Base-by-base conservation (phyloP, 2,113 vertebrate species). In the Etia nguti region DNA sequence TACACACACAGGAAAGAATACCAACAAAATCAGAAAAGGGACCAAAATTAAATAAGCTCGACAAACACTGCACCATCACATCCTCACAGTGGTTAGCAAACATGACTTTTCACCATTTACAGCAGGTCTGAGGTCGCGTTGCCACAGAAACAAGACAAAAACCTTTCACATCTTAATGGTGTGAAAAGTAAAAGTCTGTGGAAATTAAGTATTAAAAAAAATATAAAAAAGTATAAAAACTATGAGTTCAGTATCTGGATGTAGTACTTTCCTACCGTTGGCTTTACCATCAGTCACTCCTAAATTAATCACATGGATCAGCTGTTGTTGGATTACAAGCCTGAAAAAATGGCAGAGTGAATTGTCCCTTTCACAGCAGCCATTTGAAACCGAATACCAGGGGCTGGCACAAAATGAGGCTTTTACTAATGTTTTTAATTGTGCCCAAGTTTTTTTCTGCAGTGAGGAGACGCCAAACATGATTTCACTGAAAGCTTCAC, bases 11-110 rank as follows among this genome's bases (percentile, higher is more conserved):
- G 10, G 38, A 10, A 41, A 41, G 38, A 10, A 41, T 10, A 10
- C 3, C 38, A 41, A 41, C 10, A 41, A 41, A 41, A 41, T 10
- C 8, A 41, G 10, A 41, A 41, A 8, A 38, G 36, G 36, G 36
- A 38, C 36, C 36, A 38, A 38, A 38, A 8, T 38, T 8, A 4
- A 10, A 41, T 2, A 41, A 41, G 10, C 10, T 41, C 38, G 8
- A 41, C 38, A 11, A 10, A 10, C 8, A 3, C 38, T n/a, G 60
- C 10, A 8, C 34, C 18, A 0, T 2, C 5, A 46, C 43, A 46
- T 5, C 34, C 34, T 41, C 34, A 68, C 34, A 38, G 31, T 0
- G 5, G 5, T 36, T 0, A 4, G 34, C 62, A 68, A 68, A 68
- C 6, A 36, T 12, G 31, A 65, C 60, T 36, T 36, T 3, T 62